Percentiles rank a stretch among this genome's conserved stretches.
phyloP scores from a whole-genome alignment of 2,888 invertebrate species.

The Zele albiditarsus region DNA sequence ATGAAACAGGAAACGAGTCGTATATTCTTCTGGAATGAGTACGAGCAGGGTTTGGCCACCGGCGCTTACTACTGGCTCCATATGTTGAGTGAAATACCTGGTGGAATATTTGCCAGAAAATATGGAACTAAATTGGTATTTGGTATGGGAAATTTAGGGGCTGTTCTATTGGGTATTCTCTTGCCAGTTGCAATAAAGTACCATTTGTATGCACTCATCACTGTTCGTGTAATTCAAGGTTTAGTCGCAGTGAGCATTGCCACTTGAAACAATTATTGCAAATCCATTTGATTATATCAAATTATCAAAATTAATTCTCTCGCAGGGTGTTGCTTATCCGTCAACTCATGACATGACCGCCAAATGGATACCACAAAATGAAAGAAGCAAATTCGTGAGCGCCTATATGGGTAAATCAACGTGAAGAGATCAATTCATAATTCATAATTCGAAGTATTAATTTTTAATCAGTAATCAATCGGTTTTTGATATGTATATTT shows the following conservation, averaged over 20 bases:
- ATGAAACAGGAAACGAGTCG: background rate
- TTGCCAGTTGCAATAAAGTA: conserved; percentile 78
- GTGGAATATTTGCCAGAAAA: conserved; percentile 78
- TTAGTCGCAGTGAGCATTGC: conserved; percentile 75
- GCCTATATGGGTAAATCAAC: conserved; percentile 73
- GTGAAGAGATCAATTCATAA: background rate
- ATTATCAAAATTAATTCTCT: conserved; percentile 28
- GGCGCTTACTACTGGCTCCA: conserved; percentile 82
- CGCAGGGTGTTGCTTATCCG: conserved; percentile 79
- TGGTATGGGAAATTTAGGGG: conserved; percentile 78
- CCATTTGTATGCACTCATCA: conserved; percentile 75
- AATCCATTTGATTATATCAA: background rate
- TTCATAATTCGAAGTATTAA: conserved; percentile 5
- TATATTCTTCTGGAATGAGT: conserved; percentile 75
- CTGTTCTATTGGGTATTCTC: conserved; percentile 77
- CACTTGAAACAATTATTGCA: background rate
- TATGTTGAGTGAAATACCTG: conserved; percentile 80
- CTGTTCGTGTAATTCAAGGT: conserved; percentile 79
- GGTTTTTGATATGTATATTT: conserved; percentile 39
- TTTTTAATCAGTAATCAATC: too few relatives aligned
- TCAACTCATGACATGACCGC: conserved; percentile 83
- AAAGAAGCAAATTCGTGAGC: conserved; percentile 80
- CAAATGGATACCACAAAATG: conserved; percentile 85
- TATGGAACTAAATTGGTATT: conserved; percentile 81
- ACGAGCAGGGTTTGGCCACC: conserved; percentile 77